These are phyloP conservation scores for Perca schrenkii DNA, from an alignment of 2,113 vertebrate species.

Conservation along the genomic window DNA sequence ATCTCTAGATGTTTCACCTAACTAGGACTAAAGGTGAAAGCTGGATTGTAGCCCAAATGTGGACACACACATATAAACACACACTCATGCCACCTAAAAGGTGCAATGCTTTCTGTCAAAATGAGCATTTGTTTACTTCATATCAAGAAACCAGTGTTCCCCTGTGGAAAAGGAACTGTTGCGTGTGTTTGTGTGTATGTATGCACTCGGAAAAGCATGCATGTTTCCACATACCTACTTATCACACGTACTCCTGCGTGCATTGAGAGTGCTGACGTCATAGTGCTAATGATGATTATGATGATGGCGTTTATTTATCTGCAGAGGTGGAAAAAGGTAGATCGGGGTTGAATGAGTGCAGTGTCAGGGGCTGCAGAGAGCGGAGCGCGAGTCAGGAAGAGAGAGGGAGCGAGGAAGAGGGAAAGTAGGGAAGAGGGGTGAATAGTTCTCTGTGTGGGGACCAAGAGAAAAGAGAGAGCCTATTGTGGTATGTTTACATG, in stretches of 20 bases:
- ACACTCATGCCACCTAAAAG: constrained; percentile 1
- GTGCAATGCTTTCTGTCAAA: constrained; percentile 58
- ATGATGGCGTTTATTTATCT: constrained; percentile 79
- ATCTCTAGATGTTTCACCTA: constrained; percentile 10
- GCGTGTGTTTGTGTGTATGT: background rate
- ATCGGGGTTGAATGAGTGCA: constrained; percentile 68
- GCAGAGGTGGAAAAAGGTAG: constrained; percentile 70
- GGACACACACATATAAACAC: constrained; percentile 6
- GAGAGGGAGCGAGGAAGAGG: constrained; percentile 54
- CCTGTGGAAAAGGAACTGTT: constrained; percentile 19
- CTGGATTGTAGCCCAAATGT: constrained; percentile 23
- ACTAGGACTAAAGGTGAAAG: constrained; percentile 1
- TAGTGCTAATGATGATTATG: constrained; percentile 70
- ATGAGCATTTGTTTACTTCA: constrained; percentile 39
- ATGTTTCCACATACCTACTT: constrained; percentile 51
- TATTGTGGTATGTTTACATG: constrained; percentile 80
- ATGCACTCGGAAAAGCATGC: background rate
- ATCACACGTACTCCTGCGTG: constrained; percentile 23
- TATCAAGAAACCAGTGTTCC: constrained; percentile 7
- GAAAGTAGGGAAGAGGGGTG: constrained; percentile 40
- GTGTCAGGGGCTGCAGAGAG: constrained; percentile 55
- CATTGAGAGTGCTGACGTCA: constrained; percentile 59
- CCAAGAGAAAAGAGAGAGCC: constrained; percentile 62
- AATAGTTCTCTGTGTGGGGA: constrained; percentile 71
- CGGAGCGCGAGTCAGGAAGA: constrained; percentile 41